Conservation (phyloP, 2,797 vertebrate species). For the Acropternis orthonyx region DNA sequence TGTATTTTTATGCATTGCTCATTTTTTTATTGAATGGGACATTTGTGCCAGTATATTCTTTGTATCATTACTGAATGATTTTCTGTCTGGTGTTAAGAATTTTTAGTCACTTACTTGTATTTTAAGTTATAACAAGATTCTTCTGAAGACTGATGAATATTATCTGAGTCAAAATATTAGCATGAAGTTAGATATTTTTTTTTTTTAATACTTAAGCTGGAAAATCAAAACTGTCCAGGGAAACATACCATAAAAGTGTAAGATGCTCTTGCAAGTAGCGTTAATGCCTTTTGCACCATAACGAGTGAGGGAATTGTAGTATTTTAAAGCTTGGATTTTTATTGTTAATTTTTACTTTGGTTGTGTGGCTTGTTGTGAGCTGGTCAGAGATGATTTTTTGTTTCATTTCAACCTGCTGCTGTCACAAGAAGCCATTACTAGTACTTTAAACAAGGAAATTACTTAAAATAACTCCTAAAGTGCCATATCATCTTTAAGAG, state of each 20-base stretch:
- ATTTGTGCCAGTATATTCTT: neutral
- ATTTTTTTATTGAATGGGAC: neutral
- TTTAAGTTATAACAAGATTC: neutral
- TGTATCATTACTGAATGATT: neutral
- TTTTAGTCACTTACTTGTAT: neutral
- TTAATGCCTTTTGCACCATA: neutral
- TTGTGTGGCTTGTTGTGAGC: neutral
- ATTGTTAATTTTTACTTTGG: neutral
- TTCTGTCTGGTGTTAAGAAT: neutral
- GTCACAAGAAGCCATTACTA: neutral
- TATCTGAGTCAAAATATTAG: neutral
- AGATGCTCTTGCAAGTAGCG: neutral
- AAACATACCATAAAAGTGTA: neutral
- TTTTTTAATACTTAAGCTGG: neutral
- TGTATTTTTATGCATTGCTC: neutral
- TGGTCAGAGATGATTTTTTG: neutral
- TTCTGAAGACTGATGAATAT: neutral
- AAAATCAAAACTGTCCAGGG: neutral
- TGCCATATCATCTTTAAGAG: neutral
- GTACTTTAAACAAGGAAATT: neutral
- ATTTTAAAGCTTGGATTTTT: neutral
- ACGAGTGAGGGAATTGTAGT: neutral
- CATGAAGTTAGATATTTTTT: neutral
- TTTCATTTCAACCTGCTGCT: neutral
- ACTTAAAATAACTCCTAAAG: neutral